A percentile compares a stretch with the other conserved stretches of the same genome.
phyloP scores from a whole-genome alignment of 2,113 vertebrate species.

The Vireo altiloquus region DNA sequence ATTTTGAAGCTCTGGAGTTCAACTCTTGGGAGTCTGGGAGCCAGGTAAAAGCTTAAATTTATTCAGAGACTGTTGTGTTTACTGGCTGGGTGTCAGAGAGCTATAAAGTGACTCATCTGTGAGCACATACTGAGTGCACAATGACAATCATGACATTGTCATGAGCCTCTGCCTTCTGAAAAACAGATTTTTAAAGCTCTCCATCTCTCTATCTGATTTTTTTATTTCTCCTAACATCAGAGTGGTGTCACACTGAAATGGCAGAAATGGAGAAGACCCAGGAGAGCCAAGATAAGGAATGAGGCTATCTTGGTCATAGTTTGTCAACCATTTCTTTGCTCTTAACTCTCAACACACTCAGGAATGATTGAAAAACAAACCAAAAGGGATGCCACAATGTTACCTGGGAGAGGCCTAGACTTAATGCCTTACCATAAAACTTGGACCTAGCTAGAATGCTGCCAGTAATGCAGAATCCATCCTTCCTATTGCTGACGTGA shows the following conservation, averaged over 20 bases:
- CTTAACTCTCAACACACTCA: neutral
- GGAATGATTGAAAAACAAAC: neutral
- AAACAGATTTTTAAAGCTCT: neutral
- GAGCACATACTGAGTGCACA: neutral
- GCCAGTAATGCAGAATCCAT: constrained; percentile 90
- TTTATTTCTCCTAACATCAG: neutral
- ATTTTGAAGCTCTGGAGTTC: neutral
- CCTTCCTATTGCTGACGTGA: constrained; percentile 92
- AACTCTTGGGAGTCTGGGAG: neutral
- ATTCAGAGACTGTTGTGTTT: neutral
- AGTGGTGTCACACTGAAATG: neutral
- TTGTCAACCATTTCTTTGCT: neutral
- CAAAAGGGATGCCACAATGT: neutral
- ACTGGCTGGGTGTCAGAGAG: neutral
- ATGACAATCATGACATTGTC: neutral
- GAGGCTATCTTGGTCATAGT: neutral
- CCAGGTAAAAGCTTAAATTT: neutral
- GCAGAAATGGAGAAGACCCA: neutral
- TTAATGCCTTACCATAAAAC: constrained; percentile 86
- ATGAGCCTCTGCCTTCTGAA: neutral
- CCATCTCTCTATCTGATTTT: neutral
- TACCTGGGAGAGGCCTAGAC: neutral
- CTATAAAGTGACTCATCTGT: neutral
- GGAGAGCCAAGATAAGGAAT: neutral
- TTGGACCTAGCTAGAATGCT: constrained; percentile 93